These are phyloP conservation scores for Bombylius major DNA, from an alignment of 2,888 invertebrate species.

Conservation along the genomic window DNA sequence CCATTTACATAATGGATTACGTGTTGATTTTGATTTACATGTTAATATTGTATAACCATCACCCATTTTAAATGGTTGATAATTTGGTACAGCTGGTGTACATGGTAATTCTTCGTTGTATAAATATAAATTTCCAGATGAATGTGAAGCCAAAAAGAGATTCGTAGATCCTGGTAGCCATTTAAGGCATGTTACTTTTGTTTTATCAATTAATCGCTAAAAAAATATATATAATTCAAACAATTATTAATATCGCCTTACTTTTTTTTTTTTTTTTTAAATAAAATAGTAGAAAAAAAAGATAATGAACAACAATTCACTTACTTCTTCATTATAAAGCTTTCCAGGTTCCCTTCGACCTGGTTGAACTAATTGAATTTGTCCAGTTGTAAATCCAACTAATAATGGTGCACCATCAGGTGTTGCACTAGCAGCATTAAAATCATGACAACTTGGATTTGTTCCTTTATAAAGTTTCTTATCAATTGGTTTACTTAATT, in stretches of 20 bases:
- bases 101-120: conserved; percentile 94
- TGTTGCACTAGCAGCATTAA: conserved; percentile 74
- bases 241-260: not conserved
- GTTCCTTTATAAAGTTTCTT: conserved; percentile 98
- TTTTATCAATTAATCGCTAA: conserved; percentile 38
- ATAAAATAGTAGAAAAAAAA: not conserved
- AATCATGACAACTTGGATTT: conserved; percentile 97
- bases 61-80: conserved; percentile 89
- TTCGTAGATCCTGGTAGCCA: conserved; percentile 96
- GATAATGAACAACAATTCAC: not conserved
- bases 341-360: conserved; percentile 92
- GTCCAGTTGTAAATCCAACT: conserved; percentile 96
- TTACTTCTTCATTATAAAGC: conserved; percentile 95
- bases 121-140: conserved; percentile 92
- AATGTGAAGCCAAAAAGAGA: conserved; percentile 87
- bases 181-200: conserved; percentile 77
- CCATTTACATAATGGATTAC: conserved; percentile 93
- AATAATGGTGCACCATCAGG: conserved; percentile 77
- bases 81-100: conserved; percentile 80
- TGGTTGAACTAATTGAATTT: conserved; percentile 95
- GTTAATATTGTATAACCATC: conserved; percentile 90
- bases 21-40: conserved; percentile 89
- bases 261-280: not conserved
- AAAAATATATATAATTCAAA: conserved; percentile 5
- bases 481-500: conserved; percentile 92